Conservation (phyloP, 2,888 invertebrate genomes). For the Drosophila cognata region DNA sequence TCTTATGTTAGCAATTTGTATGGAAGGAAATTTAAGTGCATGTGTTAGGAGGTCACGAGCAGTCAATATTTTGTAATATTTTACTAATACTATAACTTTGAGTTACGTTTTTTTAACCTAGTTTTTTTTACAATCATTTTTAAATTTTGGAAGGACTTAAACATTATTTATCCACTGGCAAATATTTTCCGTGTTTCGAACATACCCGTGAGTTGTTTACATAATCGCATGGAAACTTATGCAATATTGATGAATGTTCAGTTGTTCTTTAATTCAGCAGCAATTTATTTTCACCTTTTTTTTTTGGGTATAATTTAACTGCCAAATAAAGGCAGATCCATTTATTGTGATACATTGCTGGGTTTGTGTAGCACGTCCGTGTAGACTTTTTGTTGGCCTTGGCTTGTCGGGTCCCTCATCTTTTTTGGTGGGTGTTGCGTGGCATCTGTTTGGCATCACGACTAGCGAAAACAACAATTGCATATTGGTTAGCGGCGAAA, state of each 20-base stretch:
- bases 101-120: too few relatives aligned
- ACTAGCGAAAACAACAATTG: conserved; percentile 44
- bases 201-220: background rate
- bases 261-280: background rate
- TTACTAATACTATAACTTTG: background rate
- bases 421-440: conserved; percentile 4
- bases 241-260: conserved; percentile 2
- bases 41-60: background rate
- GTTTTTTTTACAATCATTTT: too few relatives aligned
- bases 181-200: background rate
- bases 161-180: too few relatives aligned
- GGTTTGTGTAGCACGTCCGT: background rate
- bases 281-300: background rate
- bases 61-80: background rate
- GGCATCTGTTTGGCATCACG: conserved; percentile 25
- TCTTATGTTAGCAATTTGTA: background rate
- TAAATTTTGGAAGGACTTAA: too few relatives aligned
- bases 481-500: conserved; percentile 62
- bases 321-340: background rate
- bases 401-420: background rate
- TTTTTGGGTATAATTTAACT: background rate
- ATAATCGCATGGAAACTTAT: background rate
- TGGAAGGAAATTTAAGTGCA: background rate
- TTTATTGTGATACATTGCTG: conserved; percentile 1
- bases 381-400: conserved; percentile 10